A percentile compares a stretch with the other conserved stretches of the same genome.
Conservation (phyloP, 1,140 invertebrate species). For the Drosophila santomea region DNA sequence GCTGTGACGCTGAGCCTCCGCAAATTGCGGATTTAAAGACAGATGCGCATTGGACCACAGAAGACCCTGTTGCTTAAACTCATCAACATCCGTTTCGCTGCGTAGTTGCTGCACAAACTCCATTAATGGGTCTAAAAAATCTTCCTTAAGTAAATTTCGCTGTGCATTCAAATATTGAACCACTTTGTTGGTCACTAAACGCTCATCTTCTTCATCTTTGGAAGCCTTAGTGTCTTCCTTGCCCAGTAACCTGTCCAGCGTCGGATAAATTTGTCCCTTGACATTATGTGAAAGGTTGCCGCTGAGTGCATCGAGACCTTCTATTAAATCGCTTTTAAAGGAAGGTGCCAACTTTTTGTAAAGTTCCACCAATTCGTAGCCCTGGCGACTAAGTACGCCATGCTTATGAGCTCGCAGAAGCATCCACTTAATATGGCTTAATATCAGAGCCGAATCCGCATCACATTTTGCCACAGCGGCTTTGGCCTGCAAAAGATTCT, state of each 20-base stretch:
- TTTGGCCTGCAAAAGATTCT: slow-evolving; percentile 25
- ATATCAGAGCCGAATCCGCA: slow-evolving; percentile 27
- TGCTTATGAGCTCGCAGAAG: slow-evolving; percentile 52
- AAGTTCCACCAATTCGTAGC: slow-evolving; percentile 45
- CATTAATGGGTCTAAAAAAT: slow-evolving; percentile 88
- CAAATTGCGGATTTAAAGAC: slow-evolving; percentile 57
- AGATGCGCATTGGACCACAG: slow-evolving; percentile 71
- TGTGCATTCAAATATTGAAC: slow-evolving; percentile 92
- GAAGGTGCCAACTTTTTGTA: slow-evolving; percentile 46
- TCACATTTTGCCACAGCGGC: slow-evolving; percentile 21
- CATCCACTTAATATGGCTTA: slow-evolving; percentile 54
- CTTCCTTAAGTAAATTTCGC: slow-evolving; percentile 90
- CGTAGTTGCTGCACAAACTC: slow-evolving; percentile 69
- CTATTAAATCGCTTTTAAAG: slow-evolving; percentile 12
- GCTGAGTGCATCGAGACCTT: slow-evolving; percentile 26
- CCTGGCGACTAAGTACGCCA: slow-evolving; percentile 22
- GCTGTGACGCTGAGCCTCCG: slow-evolving; percentile 44
- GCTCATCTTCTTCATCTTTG: background rate
- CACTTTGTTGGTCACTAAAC: slow-evolving; percentile 8
- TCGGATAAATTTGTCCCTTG: slow-evolving; percentile 69
- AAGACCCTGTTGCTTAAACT: slow-evolving; percentile 69
- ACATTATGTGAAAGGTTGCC: slow-evolving; percentile 6
- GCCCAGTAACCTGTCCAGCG: slow-evolving; percentile 48
- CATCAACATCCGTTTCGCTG: slow-evolving; percentile 58
- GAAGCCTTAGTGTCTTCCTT: background rate